phyloP scores from a whole-genome alignment of 1,140 invertebrate genomes.

The Aphaenogaster ashmeadi region DNA sequence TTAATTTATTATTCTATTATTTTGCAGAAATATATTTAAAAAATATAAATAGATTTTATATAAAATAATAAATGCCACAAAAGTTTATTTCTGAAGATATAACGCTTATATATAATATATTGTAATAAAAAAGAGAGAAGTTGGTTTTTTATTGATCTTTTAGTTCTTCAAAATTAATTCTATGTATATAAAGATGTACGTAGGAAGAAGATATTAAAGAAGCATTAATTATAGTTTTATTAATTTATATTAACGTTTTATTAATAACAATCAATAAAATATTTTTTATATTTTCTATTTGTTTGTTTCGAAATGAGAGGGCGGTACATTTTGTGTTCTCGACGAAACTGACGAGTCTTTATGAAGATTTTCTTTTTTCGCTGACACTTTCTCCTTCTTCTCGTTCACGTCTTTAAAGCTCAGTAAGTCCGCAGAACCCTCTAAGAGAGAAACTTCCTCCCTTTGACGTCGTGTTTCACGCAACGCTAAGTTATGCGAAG shows the following conservation, averaged over 20 bases:
- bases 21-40: not conserved
- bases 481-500: constrained; percentile 83
- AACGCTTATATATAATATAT: not conserved
- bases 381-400: not conserved
- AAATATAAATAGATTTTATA: not conserved
- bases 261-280: not conserved
- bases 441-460: constrained; percentile 71
- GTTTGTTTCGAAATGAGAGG: not conserved
- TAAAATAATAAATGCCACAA: not conserved
- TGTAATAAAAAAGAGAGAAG: not conserved
- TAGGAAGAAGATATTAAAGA: not conserved
- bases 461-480: constrained; percentile 84
- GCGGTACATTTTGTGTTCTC: not conserved
- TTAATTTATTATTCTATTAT: not conserved
- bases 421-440: constrained; percentile 50
- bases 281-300: not conserved
- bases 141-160: not conserved
- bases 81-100: not conserved
- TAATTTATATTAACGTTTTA: not conserved
- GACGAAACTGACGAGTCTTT: not conserved
- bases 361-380: not conserved
- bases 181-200: not conserved
- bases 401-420: constrained; percentile 58
- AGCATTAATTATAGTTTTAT: not conserved
- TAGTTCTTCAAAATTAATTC: not conserved